Percentiles rank a stretch among this genome's conserved stretches.
Evolutionary conservation across 1,140 invertebrate species (phyloP).

Genomic region (Asbolus verrucosus): DNA sequence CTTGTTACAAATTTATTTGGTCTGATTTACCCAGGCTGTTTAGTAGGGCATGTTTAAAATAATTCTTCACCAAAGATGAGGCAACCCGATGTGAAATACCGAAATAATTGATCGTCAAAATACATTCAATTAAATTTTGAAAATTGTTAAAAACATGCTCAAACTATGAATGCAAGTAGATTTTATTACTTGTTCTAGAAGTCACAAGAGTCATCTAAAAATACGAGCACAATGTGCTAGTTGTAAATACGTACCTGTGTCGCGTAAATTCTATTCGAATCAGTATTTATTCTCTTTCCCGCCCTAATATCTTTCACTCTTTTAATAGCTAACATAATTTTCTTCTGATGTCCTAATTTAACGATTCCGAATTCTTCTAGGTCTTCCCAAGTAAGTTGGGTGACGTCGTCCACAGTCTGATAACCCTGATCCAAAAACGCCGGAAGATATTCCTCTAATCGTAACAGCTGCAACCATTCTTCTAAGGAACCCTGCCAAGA

Average conservation of each 20-base stretch:
- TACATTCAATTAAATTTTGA: slow-evolving; percentile 43
- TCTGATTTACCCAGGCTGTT: too few species aligned
- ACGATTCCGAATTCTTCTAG: slow-evolving; percentile 98
- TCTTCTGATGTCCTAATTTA: slow-evolving; percentile 96
- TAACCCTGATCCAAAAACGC: slow-evolving; percentile 94
- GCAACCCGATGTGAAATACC: slow-evolving; percentile 54
- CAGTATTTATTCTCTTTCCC: slow-evolving; percentile 82
- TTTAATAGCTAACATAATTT: slow-evolving; percentile 96
- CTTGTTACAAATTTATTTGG: too few species aligned
- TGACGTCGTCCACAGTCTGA: slow-evolving; percentile 90
- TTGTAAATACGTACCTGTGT: slow-evolving; percentile 61
- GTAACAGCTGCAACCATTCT: slow-evolving; percentile 92
- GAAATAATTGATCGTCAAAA: slow-evolving; percentile 14
- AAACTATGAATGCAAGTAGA: slow-evolving; percentile 52
- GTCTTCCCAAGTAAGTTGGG: slow-evolving; percentile 98
- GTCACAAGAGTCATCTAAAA: slow-evolving; percentile 24
- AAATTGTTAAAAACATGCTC: slow-evolving; percentile 52
- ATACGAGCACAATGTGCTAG: slow-evolving; percentile 34
- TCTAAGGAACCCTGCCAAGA: slow-evolving; percentile 83
- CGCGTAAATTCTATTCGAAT: slow-evolving; percentile 69
- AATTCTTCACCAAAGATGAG: too few species aligned
- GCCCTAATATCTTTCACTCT: slow-evolving; percentile 94
- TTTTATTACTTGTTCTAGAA: slow-evolving; percentile 16
- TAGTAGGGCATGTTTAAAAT: too few species aligned
- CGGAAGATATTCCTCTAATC: slow-evolving; percentile 91